These are phyloP conservation scores for Anguilla pacifica DNA, from an alignment of 2,797 vertebrate genomes.

Conservation along the genomic window DNA sequence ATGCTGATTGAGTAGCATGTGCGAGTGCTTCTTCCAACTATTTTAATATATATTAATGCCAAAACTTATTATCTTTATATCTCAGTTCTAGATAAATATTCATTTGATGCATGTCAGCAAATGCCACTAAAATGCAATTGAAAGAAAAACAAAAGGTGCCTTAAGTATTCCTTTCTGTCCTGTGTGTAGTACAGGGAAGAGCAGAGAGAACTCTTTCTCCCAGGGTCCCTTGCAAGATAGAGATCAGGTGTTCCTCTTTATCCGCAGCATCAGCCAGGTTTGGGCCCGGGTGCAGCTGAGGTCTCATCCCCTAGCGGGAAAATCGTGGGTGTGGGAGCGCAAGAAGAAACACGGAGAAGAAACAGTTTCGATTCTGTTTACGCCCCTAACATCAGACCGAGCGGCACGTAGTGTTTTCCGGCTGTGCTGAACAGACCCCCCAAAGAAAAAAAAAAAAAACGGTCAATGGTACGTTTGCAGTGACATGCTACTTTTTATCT, in stretches of 20 bases:
- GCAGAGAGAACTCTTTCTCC: neutral
- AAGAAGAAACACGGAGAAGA: constrained; percentile 1
- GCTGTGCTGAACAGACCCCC: constrained; percentile 29
- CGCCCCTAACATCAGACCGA: neutral
- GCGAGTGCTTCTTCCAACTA: neutral
- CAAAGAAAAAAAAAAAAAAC: too few relatives aligned
- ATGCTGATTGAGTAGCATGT: too few relatives aligned
- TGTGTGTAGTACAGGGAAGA: neutral
- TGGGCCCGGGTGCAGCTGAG: neutral
- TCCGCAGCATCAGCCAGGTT: neutral
- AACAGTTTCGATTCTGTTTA: constrained; percentile 14
- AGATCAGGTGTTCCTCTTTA: neutral
- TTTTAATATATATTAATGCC: neutral
- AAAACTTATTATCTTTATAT: neutral
- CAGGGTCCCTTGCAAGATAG: neutral
- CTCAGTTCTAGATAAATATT: neutral
- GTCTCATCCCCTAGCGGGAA: neutral
- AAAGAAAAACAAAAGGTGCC: neutral
- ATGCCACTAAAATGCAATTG: neutral
- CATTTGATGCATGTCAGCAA: neutral
- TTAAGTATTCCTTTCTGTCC: neutral
- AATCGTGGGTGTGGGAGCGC: neutral
- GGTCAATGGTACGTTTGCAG: too few relatives aligned
- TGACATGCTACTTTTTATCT: neutral
- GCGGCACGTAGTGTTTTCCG: constrained; percentile 27